Percentiles rank a stretch among this genome's conserved stretches.
Conservation (phyloP, 2,113 vertebrate species). For the Ptilonorhynchus violaceus region DNA sequence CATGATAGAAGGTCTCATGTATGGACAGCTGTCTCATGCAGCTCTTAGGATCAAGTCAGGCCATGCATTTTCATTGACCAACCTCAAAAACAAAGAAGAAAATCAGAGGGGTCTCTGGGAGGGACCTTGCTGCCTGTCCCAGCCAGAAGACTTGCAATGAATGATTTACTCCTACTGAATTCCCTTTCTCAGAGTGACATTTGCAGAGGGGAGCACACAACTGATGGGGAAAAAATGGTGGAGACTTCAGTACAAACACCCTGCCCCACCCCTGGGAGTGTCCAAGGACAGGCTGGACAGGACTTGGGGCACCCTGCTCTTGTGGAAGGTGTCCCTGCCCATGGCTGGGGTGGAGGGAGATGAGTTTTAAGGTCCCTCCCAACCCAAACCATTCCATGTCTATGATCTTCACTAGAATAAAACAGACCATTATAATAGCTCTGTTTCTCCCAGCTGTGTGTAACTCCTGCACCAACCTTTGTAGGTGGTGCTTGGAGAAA, state of each 20-base stretch:
- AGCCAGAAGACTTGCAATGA: not conserved
- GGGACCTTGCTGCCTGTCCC: not conserved
- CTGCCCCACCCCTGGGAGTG: not conserved
- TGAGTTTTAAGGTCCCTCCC: not conserved
- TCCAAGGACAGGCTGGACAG: not conserved
- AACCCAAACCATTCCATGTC: not conserved
- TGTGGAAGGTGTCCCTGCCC: not conserved
- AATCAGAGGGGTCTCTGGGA: not conserved
- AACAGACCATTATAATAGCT: not conserved
- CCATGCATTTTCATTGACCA: not conserved
- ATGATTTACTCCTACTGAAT: rapidly evolving
- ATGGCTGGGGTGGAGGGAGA: too few species aligned
- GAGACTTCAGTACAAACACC: not conserved
- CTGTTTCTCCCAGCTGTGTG: not conserved
- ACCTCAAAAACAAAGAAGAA: not conserved
- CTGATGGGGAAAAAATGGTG: rapidly evolving
- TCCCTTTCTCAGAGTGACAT: not conserved
- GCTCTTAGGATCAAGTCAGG: not conserved
- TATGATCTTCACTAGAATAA: not conserved
- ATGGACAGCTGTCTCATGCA: not conserved
- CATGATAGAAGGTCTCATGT: not conserved
- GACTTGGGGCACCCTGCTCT: not conserved
- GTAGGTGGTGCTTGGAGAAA: not conserved
- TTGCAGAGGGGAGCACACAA: not conserved
- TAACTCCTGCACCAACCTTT: not conserved